These are phyloP conservation scores for Apamea anceps DNA, from an alignment of 2,888 invertebrate genomes.

Conservation along the genomic window DNA sequence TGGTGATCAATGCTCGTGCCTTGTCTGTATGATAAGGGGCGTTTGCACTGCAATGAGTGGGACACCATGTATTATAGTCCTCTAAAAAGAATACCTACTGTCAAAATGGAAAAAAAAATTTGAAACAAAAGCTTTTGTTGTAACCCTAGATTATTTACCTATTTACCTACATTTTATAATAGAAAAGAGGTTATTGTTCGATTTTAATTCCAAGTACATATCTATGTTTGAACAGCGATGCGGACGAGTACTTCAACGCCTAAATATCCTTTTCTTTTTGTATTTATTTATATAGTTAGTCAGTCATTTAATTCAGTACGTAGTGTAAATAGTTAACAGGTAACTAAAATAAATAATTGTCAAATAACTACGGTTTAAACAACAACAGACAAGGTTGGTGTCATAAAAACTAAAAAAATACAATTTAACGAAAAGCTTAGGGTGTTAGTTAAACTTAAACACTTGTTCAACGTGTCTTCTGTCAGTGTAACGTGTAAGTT, in stretches of 20 bases:
- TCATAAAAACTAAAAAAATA: neutral
- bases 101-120: neutral
- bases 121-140: constrained; percentile 1
- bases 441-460: too few relatives aligned
- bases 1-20: neutral
- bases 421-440: neutral
- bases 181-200: neutral
- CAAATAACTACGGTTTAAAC: neutral
- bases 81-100: neutral
- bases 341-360: too few relatives aligned
- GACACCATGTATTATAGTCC: neutral
- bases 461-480: too few relatives aligned
- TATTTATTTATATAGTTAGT: too few relatives aligned
- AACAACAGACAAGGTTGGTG: neutral
- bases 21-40: neutral
- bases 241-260: too few relatives aligned
- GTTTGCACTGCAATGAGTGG: neutral
- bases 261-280: too few relatives aligned
- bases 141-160: neutral
- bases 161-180: neutral
- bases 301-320: too few relatives aligned
- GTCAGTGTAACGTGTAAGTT: neutral
- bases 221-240: neutral
- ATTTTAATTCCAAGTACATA: neutral
- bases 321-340: too few relatives aligned